These are phyloP conservation scores for Leptobrachium ailaonicum DNA, from an alignment of 2,113 vertebrate genomes.

Conservation along the genomic window DNA sequence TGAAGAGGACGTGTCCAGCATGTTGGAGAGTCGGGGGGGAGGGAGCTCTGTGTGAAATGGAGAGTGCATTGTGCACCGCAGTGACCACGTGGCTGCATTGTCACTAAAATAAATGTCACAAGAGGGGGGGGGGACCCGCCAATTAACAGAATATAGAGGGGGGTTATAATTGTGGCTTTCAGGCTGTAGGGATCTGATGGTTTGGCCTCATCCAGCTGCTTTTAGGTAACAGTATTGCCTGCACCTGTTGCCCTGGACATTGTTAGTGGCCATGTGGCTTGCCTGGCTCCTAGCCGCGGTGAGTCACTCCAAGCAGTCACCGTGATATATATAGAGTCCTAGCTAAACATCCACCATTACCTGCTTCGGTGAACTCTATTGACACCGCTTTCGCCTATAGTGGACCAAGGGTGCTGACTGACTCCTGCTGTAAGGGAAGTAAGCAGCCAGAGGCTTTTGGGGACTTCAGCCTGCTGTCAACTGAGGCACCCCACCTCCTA, in stretches of 20 bases:
- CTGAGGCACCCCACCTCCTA: no score
- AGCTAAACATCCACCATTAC: no score
- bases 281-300: neutral
- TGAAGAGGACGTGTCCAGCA: conserved; percentile 28
- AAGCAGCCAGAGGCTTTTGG: no score
- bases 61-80: conserved; percentile 16
- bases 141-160: neutral
- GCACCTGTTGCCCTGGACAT: neutral
- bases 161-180: no score
- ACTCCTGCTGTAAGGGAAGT: no score
- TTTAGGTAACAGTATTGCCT: neutral
- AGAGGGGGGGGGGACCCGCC: neutral
- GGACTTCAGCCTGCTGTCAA: no score
- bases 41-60: neutral
- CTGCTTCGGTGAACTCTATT: no score
- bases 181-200: no score
- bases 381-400: no score
- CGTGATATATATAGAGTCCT: neutral
- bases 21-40: neutral
- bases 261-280: neutral
- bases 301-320: neutral
- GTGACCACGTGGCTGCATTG: conserved; percentile 29
- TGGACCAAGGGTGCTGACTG: no score
- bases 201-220: no score
- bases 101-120: neutral